phyloP scores from a whole-genome alignment of 1,140 invertebrate species.

The Patella vulgata region DNA sequence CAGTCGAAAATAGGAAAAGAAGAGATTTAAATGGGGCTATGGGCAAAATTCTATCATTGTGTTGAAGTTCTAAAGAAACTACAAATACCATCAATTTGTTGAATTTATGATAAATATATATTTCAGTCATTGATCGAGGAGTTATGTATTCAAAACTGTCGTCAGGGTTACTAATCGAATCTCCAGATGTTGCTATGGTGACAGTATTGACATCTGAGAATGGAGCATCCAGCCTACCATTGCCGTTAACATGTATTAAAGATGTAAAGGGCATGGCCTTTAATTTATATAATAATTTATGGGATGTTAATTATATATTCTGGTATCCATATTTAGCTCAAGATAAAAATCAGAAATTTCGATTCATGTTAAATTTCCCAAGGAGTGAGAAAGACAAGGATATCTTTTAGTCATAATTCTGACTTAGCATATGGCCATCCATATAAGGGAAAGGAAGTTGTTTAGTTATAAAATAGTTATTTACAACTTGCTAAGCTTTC shows the following conservation, averaged over 20 bases:
- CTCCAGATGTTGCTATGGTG: conserved; percentile 45
- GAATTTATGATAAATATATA: conserved; percentile 4
- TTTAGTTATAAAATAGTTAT: no score
- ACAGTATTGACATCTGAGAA: conserved; percentile 37
- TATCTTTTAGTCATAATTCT: no score
- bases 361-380: conserved; percentile 40
- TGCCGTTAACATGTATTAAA: conserved; percentile 48
- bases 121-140: conserved; percentile 45
- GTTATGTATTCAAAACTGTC: conserved; percentile 24
- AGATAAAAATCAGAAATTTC: conserved; percentile 46
- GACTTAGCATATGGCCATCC: no score
- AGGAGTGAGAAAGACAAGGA: no score
- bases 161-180: conserved; percentile 38
- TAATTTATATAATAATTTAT: conserved; percentile 61
- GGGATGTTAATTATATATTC: conserved; percentile 62
- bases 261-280: conserved; percentile 48
- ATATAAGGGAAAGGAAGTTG: no score
- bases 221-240: conserved; percentile 46
- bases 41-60: no score
- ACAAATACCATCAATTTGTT: no score
- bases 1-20: no score
- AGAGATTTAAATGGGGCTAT: no score
- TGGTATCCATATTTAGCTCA: conserved; percentile 53
- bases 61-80: no score
- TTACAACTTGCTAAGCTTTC: no score